These are phyloP conservation scores for Notothenia rossii DNA, from an alignment of 2,113 vertebrate species.

Conservation along the genomic window DNA sequence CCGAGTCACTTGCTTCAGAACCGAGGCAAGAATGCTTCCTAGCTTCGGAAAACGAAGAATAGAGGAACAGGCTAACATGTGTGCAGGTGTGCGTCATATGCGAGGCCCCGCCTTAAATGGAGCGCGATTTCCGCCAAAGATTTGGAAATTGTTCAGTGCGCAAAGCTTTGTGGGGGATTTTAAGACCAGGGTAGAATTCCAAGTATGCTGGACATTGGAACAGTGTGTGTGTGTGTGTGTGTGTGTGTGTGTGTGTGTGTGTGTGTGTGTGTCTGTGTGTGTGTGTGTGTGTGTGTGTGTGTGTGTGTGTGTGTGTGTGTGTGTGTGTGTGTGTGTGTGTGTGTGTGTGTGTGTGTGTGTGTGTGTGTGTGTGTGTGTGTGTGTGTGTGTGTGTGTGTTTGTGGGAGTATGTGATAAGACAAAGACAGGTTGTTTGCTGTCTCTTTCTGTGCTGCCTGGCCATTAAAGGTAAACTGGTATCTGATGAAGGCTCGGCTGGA, in stretches of 20 bases:
- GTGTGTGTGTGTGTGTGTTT: constrained; percentile 13
- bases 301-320: constrained; percentile 7
- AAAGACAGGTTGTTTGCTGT: constrained; percentile 69
- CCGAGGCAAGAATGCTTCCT: no score
- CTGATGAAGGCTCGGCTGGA: constrained; percentile 62
- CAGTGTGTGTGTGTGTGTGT: no score
- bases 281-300: constrained; percentile 30
- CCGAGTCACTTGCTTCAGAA: no score
- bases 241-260: constrained; percentile 23
- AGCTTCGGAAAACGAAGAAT: no score
- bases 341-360: constrained; percentile 25
- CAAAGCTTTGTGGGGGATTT: no score
- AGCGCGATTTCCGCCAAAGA: no score
- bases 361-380: constrained; percentile 29
- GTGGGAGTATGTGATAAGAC: constrained; percentile 61
- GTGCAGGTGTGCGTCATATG: no score
- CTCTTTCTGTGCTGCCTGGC: constrained; percentile 43
- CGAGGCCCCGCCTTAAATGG: no score
- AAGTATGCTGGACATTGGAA: no score
- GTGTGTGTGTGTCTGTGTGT: constrained; percentile 27
- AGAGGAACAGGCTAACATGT: no score
- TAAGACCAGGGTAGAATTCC: no score
- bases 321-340: neutral
- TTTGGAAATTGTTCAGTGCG: no score
- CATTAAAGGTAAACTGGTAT: constrained; percentile 69